Percentiles rank a stretch among this genome's conserved stretches.
Evolutionary conservation across 2,888 invertebrate genomes (phyloP).

Genomic region (Malachius bipustulatus): DNA sequence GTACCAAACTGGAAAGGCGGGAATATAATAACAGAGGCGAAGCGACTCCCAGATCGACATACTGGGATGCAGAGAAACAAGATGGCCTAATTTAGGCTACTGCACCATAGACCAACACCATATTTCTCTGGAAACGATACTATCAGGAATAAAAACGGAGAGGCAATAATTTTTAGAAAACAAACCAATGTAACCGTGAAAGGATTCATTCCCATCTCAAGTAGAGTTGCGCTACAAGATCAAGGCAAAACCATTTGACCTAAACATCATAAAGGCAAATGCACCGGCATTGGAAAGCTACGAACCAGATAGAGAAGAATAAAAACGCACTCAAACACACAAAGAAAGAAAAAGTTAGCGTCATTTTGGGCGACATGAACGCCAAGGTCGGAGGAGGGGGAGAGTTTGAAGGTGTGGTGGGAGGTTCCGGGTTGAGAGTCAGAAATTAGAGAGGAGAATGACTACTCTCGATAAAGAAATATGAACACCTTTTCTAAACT

Average conservation of each 20-base stretch:
- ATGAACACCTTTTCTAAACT: too few species aligned
- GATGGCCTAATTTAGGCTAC: constrained; percentile 9
- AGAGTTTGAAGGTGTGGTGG: constrained; percentile 7
- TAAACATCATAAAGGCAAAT: constrained; percentile 13
- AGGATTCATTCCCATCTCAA: constrained; percentile 12
- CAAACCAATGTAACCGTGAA: constrained; percentile 11
- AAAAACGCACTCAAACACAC: constrained; percentile 5
- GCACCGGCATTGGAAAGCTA: constrained; percentile 13
- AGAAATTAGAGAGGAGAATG: too few species aligned
- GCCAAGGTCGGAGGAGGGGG: constrained; percentile 7
- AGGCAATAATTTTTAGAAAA: constrained; percentile 11
- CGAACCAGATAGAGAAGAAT: constrained; percentile 12
- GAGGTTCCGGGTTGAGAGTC: too few species aligned
- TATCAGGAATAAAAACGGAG: constrained; percentile 11
- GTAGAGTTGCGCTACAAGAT: constrained; percentile 10
- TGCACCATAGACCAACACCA: constrained; percentile 13
- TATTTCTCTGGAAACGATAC: constrained; percentile 10
- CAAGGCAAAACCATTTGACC: constrained; percentile 13
- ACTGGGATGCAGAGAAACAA: too few species aligned
- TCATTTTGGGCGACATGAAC: constrained; percentile 8
- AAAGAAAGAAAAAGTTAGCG: constrained; percentile 7
- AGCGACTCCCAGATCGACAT: constrained; percentile 12
- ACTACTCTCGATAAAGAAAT: too few species aligned
- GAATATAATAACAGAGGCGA: constrained; percentile 8
- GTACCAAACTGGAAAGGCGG: constrained; percentile 12